Conservation (phyloP, 2,113 vertebrate genomes). For the Ameiurus melas region DNA sequence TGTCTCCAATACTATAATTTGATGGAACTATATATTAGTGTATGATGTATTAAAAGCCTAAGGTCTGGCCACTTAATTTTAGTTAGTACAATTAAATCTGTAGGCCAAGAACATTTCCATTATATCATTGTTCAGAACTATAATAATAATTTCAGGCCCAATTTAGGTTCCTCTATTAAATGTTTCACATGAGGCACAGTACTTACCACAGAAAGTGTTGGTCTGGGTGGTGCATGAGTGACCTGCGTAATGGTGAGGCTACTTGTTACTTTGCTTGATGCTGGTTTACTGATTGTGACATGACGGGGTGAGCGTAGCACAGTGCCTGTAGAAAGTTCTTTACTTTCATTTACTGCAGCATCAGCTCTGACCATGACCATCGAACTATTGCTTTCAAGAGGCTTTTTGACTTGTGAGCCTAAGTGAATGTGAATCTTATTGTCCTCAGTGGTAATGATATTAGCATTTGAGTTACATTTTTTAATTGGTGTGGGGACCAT, state of each 20-base stretch:
- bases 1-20: neutral
- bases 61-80: neutral
- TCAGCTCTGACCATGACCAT: conserved; percentile 84
- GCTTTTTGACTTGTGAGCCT: conserved; percentile 81
- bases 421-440: conserved; percentile 97
- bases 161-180: neutral
- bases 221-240: conserved; percentile 79
- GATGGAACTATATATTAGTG: neutral
- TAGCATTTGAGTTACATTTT: conserved; percentile 84
- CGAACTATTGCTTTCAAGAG: conserved; percentile 69
- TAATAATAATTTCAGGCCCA: neutral
- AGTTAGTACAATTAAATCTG: neutral
- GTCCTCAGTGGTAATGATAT: conserved; percentile 92
- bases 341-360: conserved; percentile 75
- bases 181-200: neutral
- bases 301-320: conserved; percentile 90
- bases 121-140: neutral
- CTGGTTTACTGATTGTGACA: conserved; percentile 74
- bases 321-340: conserved; percentile 85
- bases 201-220: conserved; percentile 85
- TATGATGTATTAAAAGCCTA: neutral
- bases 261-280: conserved; percentile 87
- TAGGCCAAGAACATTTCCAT: neutral
- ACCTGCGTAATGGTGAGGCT: conserved; percentile 92
- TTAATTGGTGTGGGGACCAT: conserved; percentile 80